phyloP scores from a whole-genome alignment of 2,113 vertebrate genomes.

The Cacatua alba region DNA sequence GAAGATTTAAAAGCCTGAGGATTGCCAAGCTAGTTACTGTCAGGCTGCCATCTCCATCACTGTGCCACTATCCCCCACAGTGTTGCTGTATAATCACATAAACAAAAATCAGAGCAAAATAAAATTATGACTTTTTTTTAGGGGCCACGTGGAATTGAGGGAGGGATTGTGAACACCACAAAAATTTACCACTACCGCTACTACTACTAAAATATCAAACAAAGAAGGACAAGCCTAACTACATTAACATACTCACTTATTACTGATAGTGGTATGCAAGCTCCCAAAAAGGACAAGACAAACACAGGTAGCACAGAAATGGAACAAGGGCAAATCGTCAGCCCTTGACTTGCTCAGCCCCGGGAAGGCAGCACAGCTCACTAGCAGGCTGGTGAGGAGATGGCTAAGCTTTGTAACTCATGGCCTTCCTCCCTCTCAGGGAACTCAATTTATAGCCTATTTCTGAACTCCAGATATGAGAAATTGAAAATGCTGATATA shows the following conservation, averaged over 20 bases:
- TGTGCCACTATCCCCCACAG: not conserved
- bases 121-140: not conserved
- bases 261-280: not conserved
- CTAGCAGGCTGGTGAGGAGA: not conserved
- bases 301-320: not conserved
- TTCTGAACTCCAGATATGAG: not conserved
- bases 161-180: not conserved
- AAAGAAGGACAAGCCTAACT: not conserved
- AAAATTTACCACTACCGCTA: not conserved
- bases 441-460: not conserved
- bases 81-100: not conserved
- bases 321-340: not conserved
- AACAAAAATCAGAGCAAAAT: not conserved
- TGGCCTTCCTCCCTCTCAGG: not conserved
- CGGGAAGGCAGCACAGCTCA: rapidly evolving
- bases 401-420: not conserved
- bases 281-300: not conserved
- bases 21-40: not conserved
- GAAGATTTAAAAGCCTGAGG: not conserved
- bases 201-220: not conserved
- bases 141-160: rapidly evolving
- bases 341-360: not conserved
- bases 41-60: not conserved
- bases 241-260: not conserved
- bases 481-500: not conserved